Evolutionary conservation across 1,140 invertebrate genomes (phyloP).

Genomic region (Cecropterus lyciades): DNA sequence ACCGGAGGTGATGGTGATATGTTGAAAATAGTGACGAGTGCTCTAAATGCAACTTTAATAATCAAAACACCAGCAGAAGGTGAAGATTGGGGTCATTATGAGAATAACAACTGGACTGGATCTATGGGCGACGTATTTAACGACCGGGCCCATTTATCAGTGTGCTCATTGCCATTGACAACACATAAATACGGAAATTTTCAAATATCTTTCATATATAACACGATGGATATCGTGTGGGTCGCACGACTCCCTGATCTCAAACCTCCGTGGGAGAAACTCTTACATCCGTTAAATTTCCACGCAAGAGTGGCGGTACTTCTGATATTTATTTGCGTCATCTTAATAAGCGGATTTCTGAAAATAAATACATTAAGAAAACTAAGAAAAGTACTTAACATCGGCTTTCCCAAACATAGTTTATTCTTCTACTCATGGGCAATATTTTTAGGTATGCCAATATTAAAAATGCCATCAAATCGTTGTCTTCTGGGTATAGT

Average conservation of each 20-base stretch:
- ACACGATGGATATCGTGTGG: conserved; percentile 69
- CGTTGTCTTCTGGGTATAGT: conserved; percentile 43
- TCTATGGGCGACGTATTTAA: conserved; percentile 63
- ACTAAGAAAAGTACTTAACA: conserved; percentile 44
- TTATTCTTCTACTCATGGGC: conserved; percentile 62
- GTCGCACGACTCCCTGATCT: conserved; percentile 45
- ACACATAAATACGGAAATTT: conserved; percentile 58
- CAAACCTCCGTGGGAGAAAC: conserved; percentile 59
- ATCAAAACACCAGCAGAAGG: conserved; percentile 44
- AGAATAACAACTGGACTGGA: conserved; percentile 63
- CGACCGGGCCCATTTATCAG: conserved; percentile 47
- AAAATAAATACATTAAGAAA: conserved; percentile 45
- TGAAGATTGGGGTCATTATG: conserved; percentile 50
- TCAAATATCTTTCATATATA: conserved; percentile 62
- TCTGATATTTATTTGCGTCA: conserved; percentile 51
- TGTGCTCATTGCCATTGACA: conserved; percentile 56
- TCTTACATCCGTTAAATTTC: conserved; percentile 55
- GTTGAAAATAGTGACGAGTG: conserved; percentile 46
- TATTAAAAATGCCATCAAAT: conserved; percentile 48
- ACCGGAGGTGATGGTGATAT: conserved; percentile 58
- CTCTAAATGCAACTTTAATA: conserved; percentile 55
- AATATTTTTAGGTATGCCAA: conserved; percentile 58
- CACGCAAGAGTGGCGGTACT: conserved; percentile 48
- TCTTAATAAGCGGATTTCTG: conserved; percentile 44
- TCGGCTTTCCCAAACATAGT: conserved; percentile 46